phyloP scores from a whole-genome alignment of 2,888 invertebrate genomes.

The Pseudococcus viburni region DNA sequence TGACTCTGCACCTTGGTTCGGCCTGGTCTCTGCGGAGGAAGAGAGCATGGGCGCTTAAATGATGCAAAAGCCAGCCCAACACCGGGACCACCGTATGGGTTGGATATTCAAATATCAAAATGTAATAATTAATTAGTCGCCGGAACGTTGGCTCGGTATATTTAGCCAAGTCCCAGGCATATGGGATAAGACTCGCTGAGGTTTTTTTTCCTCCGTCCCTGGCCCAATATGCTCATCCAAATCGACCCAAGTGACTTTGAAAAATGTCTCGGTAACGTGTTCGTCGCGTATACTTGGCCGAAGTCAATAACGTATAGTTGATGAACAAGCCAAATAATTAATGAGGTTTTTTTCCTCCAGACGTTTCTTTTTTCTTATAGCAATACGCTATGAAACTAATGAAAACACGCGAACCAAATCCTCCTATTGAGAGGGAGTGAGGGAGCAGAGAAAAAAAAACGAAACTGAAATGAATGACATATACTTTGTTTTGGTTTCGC shows the following conservation, averaged over 20 bases:
- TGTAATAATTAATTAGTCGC: constrained; percentile 46
- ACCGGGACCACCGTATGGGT: background rate
- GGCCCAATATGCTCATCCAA: background rate
- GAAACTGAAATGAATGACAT: constrained; percentile 27
- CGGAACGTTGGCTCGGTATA: background rate
- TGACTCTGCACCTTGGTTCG: background rate
- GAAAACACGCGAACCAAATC: constrained; percentile 34
- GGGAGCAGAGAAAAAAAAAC: background rate
- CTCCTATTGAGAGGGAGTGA: background rate
- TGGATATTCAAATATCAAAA: constrained; percentile 42
- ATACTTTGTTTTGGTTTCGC: background rate
- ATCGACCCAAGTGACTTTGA: constrained; percentile 7
- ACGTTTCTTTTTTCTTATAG: background rate
- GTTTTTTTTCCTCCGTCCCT: background rate
- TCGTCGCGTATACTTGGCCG: background rate
- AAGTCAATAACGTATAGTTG: constrained; percentile 42
- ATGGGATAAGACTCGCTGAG: background rate
- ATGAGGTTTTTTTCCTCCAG: constrained; percentile 34
- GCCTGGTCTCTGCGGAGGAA: background rate
- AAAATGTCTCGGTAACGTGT: constrained; percentile 15
- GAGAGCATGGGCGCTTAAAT: too few species aligned
- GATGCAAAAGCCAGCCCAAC: background rate
- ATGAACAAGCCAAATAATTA: constrained; percentile 38
- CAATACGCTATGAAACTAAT: background rate
- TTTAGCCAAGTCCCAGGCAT: background rate